These are phyloP conservation scores for Parascotia fuliginaria DNA, from an alignment of 2,888 invertebrate genomes.

Conservation along the genomic window DNA sequence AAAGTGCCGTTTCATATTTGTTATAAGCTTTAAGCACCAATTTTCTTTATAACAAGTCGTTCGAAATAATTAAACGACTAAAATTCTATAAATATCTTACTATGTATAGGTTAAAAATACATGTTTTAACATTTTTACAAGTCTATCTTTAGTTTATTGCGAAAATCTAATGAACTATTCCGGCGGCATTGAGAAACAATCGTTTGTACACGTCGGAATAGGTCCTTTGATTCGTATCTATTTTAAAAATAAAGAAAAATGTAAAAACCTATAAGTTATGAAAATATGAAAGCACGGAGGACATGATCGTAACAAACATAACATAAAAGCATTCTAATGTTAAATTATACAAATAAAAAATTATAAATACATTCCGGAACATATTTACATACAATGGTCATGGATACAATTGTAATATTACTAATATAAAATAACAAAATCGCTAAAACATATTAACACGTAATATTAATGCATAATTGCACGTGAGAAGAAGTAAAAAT, in stretches of 20 bases:
- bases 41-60: constrained; percentile 86
- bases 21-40: constrained; percentile 86
- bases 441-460: constrained; percentile 71
- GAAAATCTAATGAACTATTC: constrained; percentile 61
- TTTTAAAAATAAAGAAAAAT: constrained; percentile 59
- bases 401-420: constrained; percentile 61
- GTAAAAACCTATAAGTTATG: constrained; percentile 55
- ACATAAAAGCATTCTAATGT: constrained; percentile 58
- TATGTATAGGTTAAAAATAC: constrained; percentile 86
- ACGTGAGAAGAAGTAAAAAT: constrained; percentile 74
- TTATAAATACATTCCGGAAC: constrained; percentile 72
- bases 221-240: constrained; percentile 59
- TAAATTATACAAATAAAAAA: constrained; percentile 57
- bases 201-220: constrained; percentile 44
- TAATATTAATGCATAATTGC: constrained; percentile 71
- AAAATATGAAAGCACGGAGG: constrained; percentile 60
- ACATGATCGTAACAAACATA: constrained; percentile 52
- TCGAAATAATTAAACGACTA: constrained; percentile 86
- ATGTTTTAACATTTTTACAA: constrained; percentile 85
- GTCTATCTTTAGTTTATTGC: constrained; percentile 78
- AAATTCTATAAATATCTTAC: constrained; percentile 86
- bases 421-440: constrained; percentile 70
- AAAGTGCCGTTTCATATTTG: constrained; percentile 73
- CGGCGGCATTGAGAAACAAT: constrained; percentile 35
- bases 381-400: constrained; percentile 77